phyloP scores from a whole-genome alignment of 2,797 vertebrate genomes.

The Steatocranus sp. region DNA sequence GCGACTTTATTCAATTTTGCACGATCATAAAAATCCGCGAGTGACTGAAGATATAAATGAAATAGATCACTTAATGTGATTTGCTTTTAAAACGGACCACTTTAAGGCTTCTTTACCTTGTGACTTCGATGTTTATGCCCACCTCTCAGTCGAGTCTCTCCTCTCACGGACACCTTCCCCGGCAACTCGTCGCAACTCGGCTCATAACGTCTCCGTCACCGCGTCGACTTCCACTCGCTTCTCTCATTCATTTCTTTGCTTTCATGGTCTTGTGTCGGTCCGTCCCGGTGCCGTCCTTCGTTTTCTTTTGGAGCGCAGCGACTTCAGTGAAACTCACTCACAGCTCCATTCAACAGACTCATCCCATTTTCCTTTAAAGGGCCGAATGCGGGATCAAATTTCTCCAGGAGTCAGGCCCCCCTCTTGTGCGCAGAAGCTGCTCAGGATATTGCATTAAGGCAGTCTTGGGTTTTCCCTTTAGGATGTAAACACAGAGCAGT shows the following conservation, averaged over 20 bases:
- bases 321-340: conserved; percentile 38
- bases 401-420: conserved; percentile 64
- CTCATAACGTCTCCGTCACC: conserved; percentile 32
- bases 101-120: conserved; percentile 60
- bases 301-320: conserved; percentile 25
- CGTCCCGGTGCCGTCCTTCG: neutral
- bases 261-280: neutral
- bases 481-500: conserved; percentile 40
- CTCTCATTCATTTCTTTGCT: conserved; percentile 32
- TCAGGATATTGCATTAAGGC: conserved; percentile 68
- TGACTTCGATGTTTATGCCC: conserved; percentile 40
- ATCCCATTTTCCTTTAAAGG: conserved; percentile 82
- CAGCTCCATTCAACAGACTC: conserved; percentile 74
- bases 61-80: neutral
- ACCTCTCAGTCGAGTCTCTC: conserved; percentile 21
- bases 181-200: conserved; percentile 28
- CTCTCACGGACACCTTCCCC: conserved; percentile 51
- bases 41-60: neutral
- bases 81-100: neutral
- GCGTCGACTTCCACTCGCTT: neutral
- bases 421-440: conserved; percentile 43
- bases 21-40: neutral
- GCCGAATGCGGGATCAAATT: conserved; percentile 70
- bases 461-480: conserved; percentile 23
- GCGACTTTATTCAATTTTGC: neutral